Evolutionary conservation across 2,113 vertebrate species (phyloP).

Genomic region (Caranx melampygus): DNA sequence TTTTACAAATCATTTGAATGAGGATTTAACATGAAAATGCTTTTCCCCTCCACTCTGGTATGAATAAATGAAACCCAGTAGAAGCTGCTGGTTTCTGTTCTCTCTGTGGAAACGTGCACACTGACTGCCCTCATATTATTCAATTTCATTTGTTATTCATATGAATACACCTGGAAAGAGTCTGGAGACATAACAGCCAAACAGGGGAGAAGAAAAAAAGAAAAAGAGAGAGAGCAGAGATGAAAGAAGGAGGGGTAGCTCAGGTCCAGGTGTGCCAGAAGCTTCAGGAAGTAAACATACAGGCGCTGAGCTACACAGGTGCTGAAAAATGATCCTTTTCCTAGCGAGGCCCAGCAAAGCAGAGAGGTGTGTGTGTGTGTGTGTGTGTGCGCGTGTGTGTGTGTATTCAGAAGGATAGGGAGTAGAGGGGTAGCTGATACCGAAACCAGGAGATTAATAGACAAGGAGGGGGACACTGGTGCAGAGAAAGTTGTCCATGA

Average conservation of each 20-base stretch:
- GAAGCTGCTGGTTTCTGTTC: slow-evolving; percentile 17
- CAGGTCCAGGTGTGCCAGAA: slow-evolving; percentile 77
- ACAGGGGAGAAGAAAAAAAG: slow-evolving; percentile 27
- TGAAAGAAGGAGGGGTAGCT: slow-evolving; percentile 64
- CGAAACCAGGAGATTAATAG: slow-evolving; percentile 43
- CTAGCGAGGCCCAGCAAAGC: slow-evolving; percentile 44
- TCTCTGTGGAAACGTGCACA: slow-evolving; percentile 24
- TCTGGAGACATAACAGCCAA: slow-evolving; percentile 58
- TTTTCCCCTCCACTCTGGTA: not conserved
- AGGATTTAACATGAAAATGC: not conserved
- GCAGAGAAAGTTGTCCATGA: slow-evolving; percentile 35
- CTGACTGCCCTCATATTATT: slow-evolving; percentile 48
- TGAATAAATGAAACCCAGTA: not conserved
- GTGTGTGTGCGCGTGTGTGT: slow-evolving; percentile 1
- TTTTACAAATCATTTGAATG: slow-evolving; percentile 1
- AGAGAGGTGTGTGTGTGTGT: slow-evolving; percentile 28
- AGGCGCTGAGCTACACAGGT: slow-evolving; percentile 70
- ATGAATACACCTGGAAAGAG: slow-evolving; percentile 48
- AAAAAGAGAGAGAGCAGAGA: slow-evolving; percentile 36
- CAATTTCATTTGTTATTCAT: slow-evolving; percentile 65
- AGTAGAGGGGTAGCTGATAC: slow-evolving; percentile 11
- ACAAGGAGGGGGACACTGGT: slow-evolving; percentile 36
- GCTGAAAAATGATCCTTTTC: slow-evolving; percentile 75
- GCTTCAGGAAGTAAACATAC: slow-evolving; percentile 76
- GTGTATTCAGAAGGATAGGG: not conserved